Percentiles rank a stretch among this genome's conserved stretches.
Evolutionary conservation across 2,888 invertebrate species (phyloP).

Genomic region (Helleia helle): DNA sequence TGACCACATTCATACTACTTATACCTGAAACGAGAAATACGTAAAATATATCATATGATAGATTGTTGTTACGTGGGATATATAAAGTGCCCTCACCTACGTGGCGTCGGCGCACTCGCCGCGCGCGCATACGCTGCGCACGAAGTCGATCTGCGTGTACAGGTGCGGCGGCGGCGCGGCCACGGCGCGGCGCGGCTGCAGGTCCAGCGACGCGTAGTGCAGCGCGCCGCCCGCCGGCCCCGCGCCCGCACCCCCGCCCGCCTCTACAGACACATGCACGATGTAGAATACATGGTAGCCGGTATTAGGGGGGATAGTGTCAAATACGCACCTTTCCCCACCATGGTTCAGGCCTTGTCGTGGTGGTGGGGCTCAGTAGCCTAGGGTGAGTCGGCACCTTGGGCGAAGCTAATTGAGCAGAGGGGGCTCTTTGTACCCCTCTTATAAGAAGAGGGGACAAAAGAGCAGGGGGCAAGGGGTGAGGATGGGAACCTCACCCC

Average conservation of each 20-base stretch:
- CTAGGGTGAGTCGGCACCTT: too few species aligned
- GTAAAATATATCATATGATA: neutral
- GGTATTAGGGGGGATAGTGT: too few species aligned
- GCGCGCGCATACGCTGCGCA: constrained; percentile 69
- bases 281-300: too few species aligned
- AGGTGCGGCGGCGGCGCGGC: constrained; percentile 66
- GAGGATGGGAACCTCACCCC: too few species aligned
- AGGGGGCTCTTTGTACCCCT: too few species aligned
- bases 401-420: too few species aligned
- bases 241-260: neutral
- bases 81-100: constrained; percentile 19
- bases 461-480: too few species aligned
- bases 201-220: constrained; percentile 61
- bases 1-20: neutral
- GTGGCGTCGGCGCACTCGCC: constrained; percentile 28
- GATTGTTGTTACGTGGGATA: neutral
- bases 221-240: constrained; percentile 27
- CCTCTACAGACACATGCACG: too few species aligned
- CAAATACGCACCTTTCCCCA: too few species aligned
- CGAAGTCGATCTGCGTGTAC: constrained; percentile 89
- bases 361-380: too few species aligned
- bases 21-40: neutral
- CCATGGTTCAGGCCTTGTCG: too few species aligned
- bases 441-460: too few species aligned
- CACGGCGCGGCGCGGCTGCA: constrained; percentile 45